Base-by-base conservation (phyloP, 2,888 invertebrate genomes). In the Azorinus chamasolen region DNA sequence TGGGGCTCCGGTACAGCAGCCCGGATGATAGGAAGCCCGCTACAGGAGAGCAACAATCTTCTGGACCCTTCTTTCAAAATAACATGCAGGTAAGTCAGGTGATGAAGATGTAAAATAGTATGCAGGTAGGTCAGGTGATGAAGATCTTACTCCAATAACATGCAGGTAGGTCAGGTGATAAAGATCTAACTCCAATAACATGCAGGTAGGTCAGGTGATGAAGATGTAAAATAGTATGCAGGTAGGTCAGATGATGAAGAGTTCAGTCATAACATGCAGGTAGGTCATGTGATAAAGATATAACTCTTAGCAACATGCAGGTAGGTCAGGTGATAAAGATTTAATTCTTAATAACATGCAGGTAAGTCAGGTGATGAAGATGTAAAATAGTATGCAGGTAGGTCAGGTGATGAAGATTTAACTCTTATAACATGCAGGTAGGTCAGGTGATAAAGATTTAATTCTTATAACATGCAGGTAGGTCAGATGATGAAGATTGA, bases 221-320 rank as follows among this genome's bases (percentile, higher is more conserved):
- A n/a, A n/a, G n/a, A n/a, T n/a, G n/a, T n/a, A 81, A 24, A 80
- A 78, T 41, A 83, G 79, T 48, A 72, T 82, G 46, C 86, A 86
- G 83, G 86, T 84, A 32, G n/a, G 45, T 45, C 1, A 24, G 24
- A 41, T 22, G 8, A n/a, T n/a, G n/a, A n/a, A n/a, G n/a, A n/a
- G n/a, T n/a, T n/a, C 79, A 24, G 79, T n/a, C n/a, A 78, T 41
- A 83, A 81, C 46, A 72, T 82, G 46, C 86, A 86, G 83, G 86
- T 84, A 32, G n/a, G 45, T 45, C 1, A 24, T 12, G 22, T 22
- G 8, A n/a, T n/a, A n/a, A n/a, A n/a, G n/a, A n/a, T n/a, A n/a
- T n/a, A 81, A 24, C 78, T 76, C 43, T 81, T n/a, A 81, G 45
- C 70, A 80, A 43, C 86, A 86, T 81, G 86, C 83, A 32, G n/a